A percentile compares a stretch with the other conserved stretches of the same genome.
Evolutionary conservation across 1,140 invertebrate genomes (phyloP).

Genomic region (Monomorium pharaonis): DNA sequence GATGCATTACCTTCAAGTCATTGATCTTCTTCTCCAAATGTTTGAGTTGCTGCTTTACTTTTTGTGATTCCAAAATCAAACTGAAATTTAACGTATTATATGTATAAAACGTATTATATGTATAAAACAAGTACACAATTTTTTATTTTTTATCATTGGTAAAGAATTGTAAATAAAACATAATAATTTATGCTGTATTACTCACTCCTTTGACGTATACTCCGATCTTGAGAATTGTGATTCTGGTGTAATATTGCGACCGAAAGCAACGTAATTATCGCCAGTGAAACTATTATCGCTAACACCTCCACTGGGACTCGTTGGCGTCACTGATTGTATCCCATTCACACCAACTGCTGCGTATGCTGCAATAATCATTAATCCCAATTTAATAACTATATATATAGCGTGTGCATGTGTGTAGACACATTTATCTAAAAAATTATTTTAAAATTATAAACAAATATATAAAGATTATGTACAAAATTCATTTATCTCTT

Average conservation of each 20-base stretch:
- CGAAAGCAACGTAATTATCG: conserved; percentile 85
- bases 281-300: conserved; percentile 64
- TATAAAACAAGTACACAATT: conserved; percentile 30
- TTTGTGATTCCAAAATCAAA: conserved; percentile 87
- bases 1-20: conserved; percentile 86
- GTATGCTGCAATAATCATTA: conserved; percentile 75
- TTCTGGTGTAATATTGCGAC: conserved; percentile 78
- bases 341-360: conserved; percentile 77
- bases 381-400: conserved; percentile 19
- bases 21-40: conserved; percentile 89
- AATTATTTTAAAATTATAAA: not conserved
- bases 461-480: not conserved
- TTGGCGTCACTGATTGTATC: conserved; percentile 76
- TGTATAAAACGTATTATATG: conserved; percentile 48
- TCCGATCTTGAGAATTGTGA: conserved; percentile 79
- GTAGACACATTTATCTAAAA: not conserved
- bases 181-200: conserved; percentile 59
- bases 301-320: conserved; percentile 77
- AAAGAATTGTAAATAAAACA: not conserved
- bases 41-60: conserved; percentile 88
- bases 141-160: not conserved
- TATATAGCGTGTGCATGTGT: not conserved
- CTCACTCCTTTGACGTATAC: conserved; percentile 83
- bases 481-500: not conserved
- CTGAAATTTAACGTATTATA: conserved; percentile 72